Base-by-base conservation (phyloP, 1,140 invertebrate species). In the Pogonus chalceus region DNA sequence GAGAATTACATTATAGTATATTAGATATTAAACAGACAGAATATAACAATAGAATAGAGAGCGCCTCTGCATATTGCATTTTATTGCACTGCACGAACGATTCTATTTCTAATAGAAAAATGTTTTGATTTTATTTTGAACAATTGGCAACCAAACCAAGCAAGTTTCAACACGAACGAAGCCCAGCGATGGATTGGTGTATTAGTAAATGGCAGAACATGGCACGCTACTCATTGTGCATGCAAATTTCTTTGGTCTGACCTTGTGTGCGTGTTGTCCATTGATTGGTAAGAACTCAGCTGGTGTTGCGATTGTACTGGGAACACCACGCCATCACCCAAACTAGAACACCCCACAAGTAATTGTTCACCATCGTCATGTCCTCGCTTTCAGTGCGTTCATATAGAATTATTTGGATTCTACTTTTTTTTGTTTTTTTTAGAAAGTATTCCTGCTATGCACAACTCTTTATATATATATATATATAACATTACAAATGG, bases 201-300 rank as follows among this genome's bases (percentile, higher is more conserved):
- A 20, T 49, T 48, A 20, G 46, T 16, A 62, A 49, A 53, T 53
- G 61, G 21, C 46, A 56, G 46, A 52, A 48, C 21, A 37, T 50
- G 43, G 24, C 48, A 35, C 49, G 48, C 26, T 48, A 51, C 20
- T 55, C 52, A 63, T 43, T 58, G 50, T 62, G 61, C 52, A 58
- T 57, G 65, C 58, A 63, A n/a, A 57, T 63, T 64, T 63, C 71
- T 80, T 43, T 43, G 37, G 18, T 43, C 84, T 87, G 82, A 90
- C 85, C 87, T 88, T 77, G 82, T 83, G 65, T 80, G 80, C 65
- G 88, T 90, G 72, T 80, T 87, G 70, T 88, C 90, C 88, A 92
- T 92, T 60, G 90, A 90, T 76, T 91, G 81, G 81, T 92, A 92
- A 63, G 78, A 79, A 76, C 78, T 80, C 62, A 71, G 72, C 67